Evolutionary conservation across 2,888 invertebrate species (phyloP).

Genomic region (Nomada fucata): DNA sequence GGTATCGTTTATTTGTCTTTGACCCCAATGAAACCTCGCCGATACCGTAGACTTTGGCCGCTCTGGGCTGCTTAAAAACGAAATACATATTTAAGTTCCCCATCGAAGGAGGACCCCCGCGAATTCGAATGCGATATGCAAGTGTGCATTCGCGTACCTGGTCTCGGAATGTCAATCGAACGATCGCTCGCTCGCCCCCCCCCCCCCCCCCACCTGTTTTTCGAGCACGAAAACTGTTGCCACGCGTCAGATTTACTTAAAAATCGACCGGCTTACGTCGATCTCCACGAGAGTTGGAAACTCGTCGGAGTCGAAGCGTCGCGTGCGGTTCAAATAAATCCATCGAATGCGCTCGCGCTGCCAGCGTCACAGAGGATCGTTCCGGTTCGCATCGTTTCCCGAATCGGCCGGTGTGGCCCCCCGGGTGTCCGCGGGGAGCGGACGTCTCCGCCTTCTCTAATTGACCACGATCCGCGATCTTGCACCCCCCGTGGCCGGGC

Average conservation of each 20-base stretch:
- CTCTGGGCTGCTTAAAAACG: neutral
- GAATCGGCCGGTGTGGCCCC: conserved; percentile 54
- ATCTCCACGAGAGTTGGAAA: too few relatives aligned
- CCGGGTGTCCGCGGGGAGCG: conserved; percentile 44
- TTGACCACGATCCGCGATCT: conserved; percentile 82
- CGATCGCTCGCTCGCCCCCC: neutral
- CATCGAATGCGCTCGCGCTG: conserved; percentile 48
- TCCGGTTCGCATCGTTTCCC: conserved; percentile 45
- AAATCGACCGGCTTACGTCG: too few relatives aligned
- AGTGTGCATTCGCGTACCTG: too few relatives aligned
- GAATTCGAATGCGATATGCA: too few relatives aligned
- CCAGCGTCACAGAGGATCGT: conserved; percentile 43
- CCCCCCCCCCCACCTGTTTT: neutral
- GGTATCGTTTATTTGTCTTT: conserved; percentile 78
- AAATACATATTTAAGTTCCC: too few relatives aligned
- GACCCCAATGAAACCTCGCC: conserved; percentile 42
- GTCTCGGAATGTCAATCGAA: too few relatives aligned
- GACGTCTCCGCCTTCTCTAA: conserved; percentile 75
- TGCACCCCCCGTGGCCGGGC: conserved; percentile 65
- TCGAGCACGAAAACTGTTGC: too few relatives aligned
- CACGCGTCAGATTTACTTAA: too few relatives aligned
- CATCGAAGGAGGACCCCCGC: too few relatives aligned
- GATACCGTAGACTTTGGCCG: conserved; percentile 35
- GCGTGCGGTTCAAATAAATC: conserved; percentile 57
- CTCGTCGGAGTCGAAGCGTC: too few relatives aligned